Base-by-base conservation (phyloP, 2,888 invertebrate genomes). In the Psylliodes chrysocephalus region DNA sequence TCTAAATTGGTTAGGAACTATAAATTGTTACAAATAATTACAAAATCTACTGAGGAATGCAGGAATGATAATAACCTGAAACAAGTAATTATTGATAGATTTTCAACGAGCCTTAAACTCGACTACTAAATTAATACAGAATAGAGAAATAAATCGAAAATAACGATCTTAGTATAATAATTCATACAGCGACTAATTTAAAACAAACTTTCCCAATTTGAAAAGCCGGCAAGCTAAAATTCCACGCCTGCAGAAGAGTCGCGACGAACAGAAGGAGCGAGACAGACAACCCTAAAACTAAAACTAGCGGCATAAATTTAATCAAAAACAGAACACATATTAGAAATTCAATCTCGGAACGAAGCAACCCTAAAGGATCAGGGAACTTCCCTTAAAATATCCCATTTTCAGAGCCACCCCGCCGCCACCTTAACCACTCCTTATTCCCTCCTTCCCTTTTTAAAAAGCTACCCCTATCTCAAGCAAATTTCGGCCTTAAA, bases 251-350 rank as follows among this genome's bases (percentile, higher is more conserved):
- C 52, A 67, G 67, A 69, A 49, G 18, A 44, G n/a, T n/a, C n/a
- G n/a, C n/a, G 42, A 42, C 12, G 8, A 6, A 64, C 60, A 66
- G 64, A 64, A 61, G 62, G 69, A 59, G 60, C 49, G n/a, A n/a
- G n/a, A n/a, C n/a, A n/a, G 62, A 55, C 65, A 61, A 64, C 69
- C 68, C 73, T 66, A 71, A 75, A 75, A 75, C 77, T 77, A 75
- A 75, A 77, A 78, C 77, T 76, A 76, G 73, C 71, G 70, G 77
- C 77, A 78, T 78, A 81, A 81, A 82, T 82, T 82, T 82, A 82
- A 82, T 82, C 82, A 82, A 82, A 82, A 82, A 82, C 82, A 81
- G 81, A 81, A 80, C 79, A 76, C 76, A 80, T 79, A 82, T 82
- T 82, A 82, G 82, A 82, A 82, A 82, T 82, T 82, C 82, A 82